Evolutionary conservation across 1,140 invertebrate species (phyloP).

Genomic region (Maniola jurtina): DNA sequence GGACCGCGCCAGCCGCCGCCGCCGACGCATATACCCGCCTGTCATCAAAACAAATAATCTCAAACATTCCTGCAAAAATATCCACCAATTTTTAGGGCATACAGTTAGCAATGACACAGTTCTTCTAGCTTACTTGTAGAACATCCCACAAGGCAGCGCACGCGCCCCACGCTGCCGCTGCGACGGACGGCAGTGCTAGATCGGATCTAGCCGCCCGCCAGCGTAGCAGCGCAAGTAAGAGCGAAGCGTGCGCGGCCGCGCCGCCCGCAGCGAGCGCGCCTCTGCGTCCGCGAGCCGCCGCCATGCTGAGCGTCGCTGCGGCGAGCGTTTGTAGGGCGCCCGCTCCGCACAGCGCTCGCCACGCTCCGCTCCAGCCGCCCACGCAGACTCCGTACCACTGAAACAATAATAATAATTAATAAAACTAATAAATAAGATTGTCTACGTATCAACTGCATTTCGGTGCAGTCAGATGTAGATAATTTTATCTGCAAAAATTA

Average conservation of each 20-base stretch:
- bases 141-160: constrained; percentile 87
- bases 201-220: constrained; percentile 81
- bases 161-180: constrained; percentile 87
- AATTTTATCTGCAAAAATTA: too few relatives aligned
- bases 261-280: constrained; percentile 84
- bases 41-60: constrained; percentile 17
- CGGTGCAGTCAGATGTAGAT: too few relatives aligned
- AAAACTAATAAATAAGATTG: background rate
- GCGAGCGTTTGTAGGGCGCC: constrained; percentile 83
- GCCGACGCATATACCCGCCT: constrained; percentile 62
- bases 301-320: constrained; percentile 84
- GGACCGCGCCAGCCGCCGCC: constrained; percentile 65
- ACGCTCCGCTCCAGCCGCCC: constrained; percentile 82
- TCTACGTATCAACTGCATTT: too few relatives aligned
- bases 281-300: constrained; percentile 82
- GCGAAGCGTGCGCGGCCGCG: constrained; percentile 83
- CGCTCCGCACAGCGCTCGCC: constrained; percentile 82
- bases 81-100: too few relatives aligned
- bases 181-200: constrained; percentile 83
- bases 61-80: background rate
- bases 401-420: background rate
- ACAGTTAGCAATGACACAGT: too few relatives aligned
- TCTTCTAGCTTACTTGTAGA: constrained; percentile 76
- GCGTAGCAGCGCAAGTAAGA: constrained; percentile 82
- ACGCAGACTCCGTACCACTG: constrained; percentile 80